These are phyloP conservation scores for Acridotheres tristis DNA, from an alignment of 2,797 vertebrate species.

Conservation along the genomic window DNA sequence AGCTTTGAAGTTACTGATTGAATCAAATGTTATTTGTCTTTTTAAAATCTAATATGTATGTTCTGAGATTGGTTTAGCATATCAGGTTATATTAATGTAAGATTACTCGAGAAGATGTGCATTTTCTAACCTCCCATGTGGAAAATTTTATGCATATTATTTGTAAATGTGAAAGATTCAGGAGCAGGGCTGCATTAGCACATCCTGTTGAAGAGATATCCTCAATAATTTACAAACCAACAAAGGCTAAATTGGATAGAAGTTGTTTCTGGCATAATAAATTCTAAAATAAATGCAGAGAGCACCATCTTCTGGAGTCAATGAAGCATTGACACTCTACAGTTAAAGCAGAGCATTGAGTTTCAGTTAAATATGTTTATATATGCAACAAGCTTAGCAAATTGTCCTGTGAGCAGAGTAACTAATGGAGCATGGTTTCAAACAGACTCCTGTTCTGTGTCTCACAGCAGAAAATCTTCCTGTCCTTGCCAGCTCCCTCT, in stretches of 20 bases:
- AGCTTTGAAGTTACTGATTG: neutral
- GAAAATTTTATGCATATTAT: conserved; percentile 80
- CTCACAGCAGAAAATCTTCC: neutral
- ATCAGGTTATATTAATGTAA: conserved; percentile 69
- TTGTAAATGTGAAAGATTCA: conserved; percentile 75
- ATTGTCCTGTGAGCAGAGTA: neutral
- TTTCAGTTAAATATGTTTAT: neutral
- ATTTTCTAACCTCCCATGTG: conserved; percentile 68
- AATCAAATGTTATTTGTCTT: conserved; percentile 41
- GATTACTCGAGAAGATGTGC: conserved; percentile 59
- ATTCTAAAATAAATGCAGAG: conserved; percentile 63
- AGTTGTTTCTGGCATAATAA: conserved; percentile 27
- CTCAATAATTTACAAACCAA: conserved; percentile 71
- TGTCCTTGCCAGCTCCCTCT: neutral
- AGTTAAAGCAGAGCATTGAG: neutral
- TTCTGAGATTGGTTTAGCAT: conserved; percentile 56
- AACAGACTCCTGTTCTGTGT: neutral
- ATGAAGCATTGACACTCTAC: neutral
- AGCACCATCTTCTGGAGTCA: conserved; percentile 80
- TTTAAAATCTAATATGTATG: conserved; percentile 43
- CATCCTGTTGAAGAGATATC: conserved; percentile 65
- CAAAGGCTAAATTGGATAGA: conserved; percentile 39
- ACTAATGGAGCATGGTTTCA: neutral
- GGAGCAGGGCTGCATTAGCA: conserved; percentile 68
- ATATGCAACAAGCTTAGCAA: neutral